Evolutionary conservation across 2,797 vertebrate genomes (phyloP), one percentile per base, ranked within the genome.

Genomic region (Philypnodon macrostomus): DNA sequence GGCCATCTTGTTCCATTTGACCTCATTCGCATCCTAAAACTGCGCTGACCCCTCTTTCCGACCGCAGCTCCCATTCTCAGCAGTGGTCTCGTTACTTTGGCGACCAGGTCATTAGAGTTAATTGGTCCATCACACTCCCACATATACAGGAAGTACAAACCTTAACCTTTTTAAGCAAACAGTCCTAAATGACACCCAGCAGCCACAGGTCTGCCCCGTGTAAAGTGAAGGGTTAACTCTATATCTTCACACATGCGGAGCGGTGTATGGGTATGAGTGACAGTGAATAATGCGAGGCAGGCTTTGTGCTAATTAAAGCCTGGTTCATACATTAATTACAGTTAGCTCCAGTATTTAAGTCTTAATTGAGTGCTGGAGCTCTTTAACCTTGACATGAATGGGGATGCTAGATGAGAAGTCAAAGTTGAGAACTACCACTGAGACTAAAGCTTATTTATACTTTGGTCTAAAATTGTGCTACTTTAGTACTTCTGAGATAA

Each of bases 61-160:
- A 88, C 77, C 78, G 63, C 63, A 57, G 32, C 73, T 76, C 77
- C 77, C 74, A 61, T 67, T 79, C 79, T 67, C 78, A 77, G 77
- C 54, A 34, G 73, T 75, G 1, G 47, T 33, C 52, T 64, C 31
- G 9, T 71, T 64, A 18, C 70, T 30, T 42, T 32, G 10, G 71
- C 29, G 56, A 63, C 70, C 17, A 62, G 84, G 79, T 87, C 84
- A 81, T n/a, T n/a, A n/a, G 55, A 84, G 83, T 83, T 87, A 88
- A 88, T 89, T 61, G 75, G 63, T 61, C 76, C 60, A 52, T 61
- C 70, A 59, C 41, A 35, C 57, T 45, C 24, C 59, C 5, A 47
- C 18, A 38, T n/a, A 44, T n/a, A 44, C 50, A 42, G 50, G 33
- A 38, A 39, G 35, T n/a, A 13, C 35, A 47, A 23, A 31, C 30